A percentile compares a stretch with the other conserved stretches of the same genome.
Evolutionary conservation across 2,888 invertebrate species (phyloP).

Genomic region (Epirrhoe alternata): DNA sequence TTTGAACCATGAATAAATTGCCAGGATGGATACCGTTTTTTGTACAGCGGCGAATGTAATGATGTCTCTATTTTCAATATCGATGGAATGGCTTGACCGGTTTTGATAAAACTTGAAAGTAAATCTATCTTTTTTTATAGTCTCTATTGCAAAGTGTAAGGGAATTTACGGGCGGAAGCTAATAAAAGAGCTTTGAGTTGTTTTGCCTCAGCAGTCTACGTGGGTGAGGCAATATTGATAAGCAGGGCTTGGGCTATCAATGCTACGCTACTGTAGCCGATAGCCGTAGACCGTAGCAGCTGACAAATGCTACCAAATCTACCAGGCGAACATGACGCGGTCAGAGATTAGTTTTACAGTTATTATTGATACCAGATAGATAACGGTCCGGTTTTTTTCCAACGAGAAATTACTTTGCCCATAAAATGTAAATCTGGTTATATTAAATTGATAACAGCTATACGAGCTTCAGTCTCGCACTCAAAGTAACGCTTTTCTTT

Average conservation of each 20-base stretch:
- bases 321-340: conserved; percentile 48
- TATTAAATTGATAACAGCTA: no score
- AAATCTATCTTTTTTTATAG: no score
- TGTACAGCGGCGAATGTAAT: not conserved
- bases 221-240: conserved; percentile 12
- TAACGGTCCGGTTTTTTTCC: conserved; percentile 19
- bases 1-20: not conserved
- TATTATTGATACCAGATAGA: conserved; percentile 20
- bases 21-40: not conserved
- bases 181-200: not conserved
- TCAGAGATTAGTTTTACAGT: conserved; percentile 29
- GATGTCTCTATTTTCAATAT: not conserved
- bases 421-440: not conserved
- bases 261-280: conserved; percentile 36
- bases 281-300: conserved; percentile 33
- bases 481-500: not conserved
- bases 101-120: not conserved
- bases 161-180: not conserved
- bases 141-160: not conserved
- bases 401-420: not conserved
- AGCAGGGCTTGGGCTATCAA: conserved; percentile 9
- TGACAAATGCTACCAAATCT: conserved; percentile 38
- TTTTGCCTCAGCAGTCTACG: not conserved
- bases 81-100: not conserved
- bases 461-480: not conserved